Evolutionary conservation across 2,888 invertebrate species (phyloP).

Genomic region (Liposcelis brunnea): DNA sequence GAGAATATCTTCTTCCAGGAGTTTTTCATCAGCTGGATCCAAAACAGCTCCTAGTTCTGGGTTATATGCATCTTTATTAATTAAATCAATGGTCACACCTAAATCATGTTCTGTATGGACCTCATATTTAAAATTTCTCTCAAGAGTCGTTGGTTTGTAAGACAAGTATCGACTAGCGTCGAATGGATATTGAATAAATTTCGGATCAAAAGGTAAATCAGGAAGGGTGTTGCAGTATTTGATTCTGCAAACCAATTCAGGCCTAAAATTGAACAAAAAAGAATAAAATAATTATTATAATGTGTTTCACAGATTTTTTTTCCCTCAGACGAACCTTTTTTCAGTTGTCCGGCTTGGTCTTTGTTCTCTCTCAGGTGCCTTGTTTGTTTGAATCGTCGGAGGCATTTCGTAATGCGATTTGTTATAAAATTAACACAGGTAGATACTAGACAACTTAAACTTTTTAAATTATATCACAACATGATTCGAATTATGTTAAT

Average conservation of each 20-base stretch:
- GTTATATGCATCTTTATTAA: conserved; percentile 86
- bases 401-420: too few relatives aligned
- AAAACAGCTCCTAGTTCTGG: conserved; percentile 57
- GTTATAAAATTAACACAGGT: too few relatives aligned
- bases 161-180: conserved; percentile 79
- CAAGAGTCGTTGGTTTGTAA: conserved; percentile 89
- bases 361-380: conserved; percentile 41
- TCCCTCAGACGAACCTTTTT: conserved; percentile 48
- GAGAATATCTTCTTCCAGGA: conserved; percentile 87
- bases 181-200: conserved; percentile 95
- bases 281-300: too few relatives aligned
- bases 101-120: conserved; percentile 94
- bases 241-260: conserved; percentile 82
- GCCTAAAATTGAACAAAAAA: too few relatives aligned
- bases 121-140: conserved; percentile 89
- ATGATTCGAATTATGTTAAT: too few relatives aligned
- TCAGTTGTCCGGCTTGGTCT: conserved; percentile 43
- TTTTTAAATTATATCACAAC: too few relatives aligned
- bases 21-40: conserved; percentile 84
- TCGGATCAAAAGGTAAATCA: conserved; percentile 96
- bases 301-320: too few relatives aligned
- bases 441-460: too few relatives aligned
- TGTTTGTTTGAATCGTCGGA: conserved; percentile 46
- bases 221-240: conserved; percentile 94
- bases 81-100: conserved; percentile 88